These are phyloP conservation scores for Temnothorax ravouxi DNA, from an alignment of 2,888 invertebrate genomes.

Conservation along the genomic window DNA sequence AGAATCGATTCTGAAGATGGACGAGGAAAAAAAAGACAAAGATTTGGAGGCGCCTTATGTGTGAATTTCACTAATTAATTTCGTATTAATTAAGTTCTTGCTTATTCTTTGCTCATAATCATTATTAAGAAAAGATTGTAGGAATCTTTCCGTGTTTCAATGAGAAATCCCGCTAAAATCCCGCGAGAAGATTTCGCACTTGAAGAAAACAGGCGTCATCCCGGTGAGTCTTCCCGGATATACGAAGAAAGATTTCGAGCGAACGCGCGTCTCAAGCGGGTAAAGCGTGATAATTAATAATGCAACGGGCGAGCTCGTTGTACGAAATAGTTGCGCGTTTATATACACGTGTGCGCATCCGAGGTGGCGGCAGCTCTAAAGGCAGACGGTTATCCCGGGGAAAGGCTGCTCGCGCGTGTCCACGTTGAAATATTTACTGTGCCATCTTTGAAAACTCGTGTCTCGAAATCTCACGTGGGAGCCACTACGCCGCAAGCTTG, in stretches of 20 bases:
- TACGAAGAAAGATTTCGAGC: conserved; percentile 6
- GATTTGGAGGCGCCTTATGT: neutral
- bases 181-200: neutral
- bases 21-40: neutral
- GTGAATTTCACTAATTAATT: neutral
- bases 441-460: conserved; percentile 69
- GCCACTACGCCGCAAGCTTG: conserved; percentile 12
- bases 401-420: conserved; percentile 52
- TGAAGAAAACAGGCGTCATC: neutral
- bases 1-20: neutral
- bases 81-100: neutral
- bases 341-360: conserved; percentile 39
- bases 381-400: conserved; percentile 68
- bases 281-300: conserved; percentile 45
- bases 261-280: neutral
- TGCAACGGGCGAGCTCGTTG: conserved; percentile 20
- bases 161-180: neutral
- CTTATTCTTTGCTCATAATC: neutral
- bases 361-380: conserved; percentile 56
- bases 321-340: conserved; percentile 42
- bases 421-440: conserved; percentile 76
- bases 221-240: neutral
- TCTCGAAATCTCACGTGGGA: conserved; percentile 64
- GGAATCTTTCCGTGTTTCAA: neutral
- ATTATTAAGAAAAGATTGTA: neutral